phyloP scores from a whole-genome alignment of 2,888 invertebrate species.

The Cantharis flavilabris region DNA sequence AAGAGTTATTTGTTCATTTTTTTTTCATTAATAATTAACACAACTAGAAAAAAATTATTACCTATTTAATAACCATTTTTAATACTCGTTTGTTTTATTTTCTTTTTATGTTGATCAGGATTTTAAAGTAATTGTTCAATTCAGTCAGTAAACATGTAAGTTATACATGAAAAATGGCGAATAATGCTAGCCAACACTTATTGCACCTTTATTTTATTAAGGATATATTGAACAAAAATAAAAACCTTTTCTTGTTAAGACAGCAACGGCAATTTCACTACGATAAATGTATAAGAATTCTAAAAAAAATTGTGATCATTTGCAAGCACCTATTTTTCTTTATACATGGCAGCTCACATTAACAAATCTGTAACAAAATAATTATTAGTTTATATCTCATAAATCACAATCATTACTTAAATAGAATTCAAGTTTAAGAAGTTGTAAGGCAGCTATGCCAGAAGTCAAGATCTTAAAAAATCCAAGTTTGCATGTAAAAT shows the following conservation, averaged over 20 bases:
- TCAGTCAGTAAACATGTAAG: slow-evolving; percentile 41
- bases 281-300: slow-evolving; percentile 26
- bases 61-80: neutral
- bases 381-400: neutral
- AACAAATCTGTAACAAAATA: slow-evolving; percentile 52
- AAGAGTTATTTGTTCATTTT: neutral
- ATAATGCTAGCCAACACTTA: slow-evolving; percentile 24
- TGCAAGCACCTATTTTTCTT: slow-evolving; percentile 41
- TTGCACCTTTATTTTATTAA: slow-evolving; percentile 31
- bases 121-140: slow-evolving; percentile 36
- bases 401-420: neutral
- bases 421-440: no score
- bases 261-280: slow-evolving; percentile 37
- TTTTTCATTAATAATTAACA: neutral
- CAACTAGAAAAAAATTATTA: neutral
- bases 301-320: slow-evolving; percentile 31
- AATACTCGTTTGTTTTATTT: neutral
- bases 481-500: no score
- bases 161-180: slow-evolving; percentile 35
- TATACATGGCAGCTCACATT: slow-evolving; percentile 50
- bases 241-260: slow-evolving; percentile 12
- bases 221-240: slow-evolving; percentile 24
- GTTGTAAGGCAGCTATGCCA: no score
- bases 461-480: no score
- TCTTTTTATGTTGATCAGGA: slow-evolving; percentile 42